Evolutionary conservation across 2,113 vertebrate genomes (phyloP).

Genomic region (Sceloporus undulatus): DNA sequence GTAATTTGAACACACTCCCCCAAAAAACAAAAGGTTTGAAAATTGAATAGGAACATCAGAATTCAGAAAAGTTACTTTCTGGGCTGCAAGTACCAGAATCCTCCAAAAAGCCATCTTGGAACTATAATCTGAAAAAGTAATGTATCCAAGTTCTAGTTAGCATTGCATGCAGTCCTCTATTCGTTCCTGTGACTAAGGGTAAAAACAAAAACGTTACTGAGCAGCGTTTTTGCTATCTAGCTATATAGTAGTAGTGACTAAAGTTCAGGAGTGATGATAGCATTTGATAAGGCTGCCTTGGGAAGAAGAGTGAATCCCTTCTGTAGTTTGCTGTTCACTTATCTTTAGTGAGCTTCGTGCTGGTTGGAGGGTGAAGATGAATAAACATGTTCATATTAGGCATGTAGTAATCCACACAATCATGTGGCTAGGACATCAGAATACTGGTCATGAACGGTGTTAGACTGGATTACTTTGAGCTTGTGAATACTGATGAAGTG

Average conservation of each 20-base stretch:
- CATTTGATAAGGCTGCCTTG: not conserved
- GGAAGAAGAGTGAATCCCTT: not conserved
- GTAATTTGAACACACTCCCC: slow-evolving; percentile 67
- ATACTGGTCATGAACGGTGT: not conserved
- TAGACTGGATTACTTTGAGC: no score
- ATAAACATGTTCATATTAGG: not conserved
- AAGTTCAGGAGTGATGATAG: slow-evolving; percentile 39
- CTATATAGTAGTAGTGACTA: not conserved
- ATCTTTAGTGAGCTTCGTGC: not conserved
- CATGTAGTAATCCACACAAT: not conserved
- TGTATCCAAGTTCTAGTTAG: slow-evolving; percentile 53
- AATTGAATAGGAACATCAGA: slow-evolving; percentile 36
- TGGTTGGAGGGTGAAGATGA: not conserved
- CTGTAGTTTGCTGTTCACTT: not conserved
- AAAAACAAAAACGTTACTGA: slow-evolving; percentile 47
- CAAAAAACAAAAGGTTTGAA: slow-evolving; percentile 61
- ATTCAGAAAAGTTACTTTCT: no score
- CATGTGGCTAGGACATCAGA: not conserved
- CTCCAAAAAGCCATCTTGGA: no score
- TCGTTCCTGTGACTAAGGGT: slow-evolving; percentile 54
- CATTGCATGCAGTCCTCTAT: slow-evolving; percentile 63
- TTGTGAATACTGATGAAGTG: no score
- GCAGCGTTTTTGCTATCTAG: slow-evolving; percentile 24
- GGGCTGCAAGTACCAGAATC: no score
- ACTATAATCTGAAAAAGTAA: no score